Evolutionary conservation across 2,113 vertebrate species (phyloP).

Genomic region (Crotalus viridis): DNA sequence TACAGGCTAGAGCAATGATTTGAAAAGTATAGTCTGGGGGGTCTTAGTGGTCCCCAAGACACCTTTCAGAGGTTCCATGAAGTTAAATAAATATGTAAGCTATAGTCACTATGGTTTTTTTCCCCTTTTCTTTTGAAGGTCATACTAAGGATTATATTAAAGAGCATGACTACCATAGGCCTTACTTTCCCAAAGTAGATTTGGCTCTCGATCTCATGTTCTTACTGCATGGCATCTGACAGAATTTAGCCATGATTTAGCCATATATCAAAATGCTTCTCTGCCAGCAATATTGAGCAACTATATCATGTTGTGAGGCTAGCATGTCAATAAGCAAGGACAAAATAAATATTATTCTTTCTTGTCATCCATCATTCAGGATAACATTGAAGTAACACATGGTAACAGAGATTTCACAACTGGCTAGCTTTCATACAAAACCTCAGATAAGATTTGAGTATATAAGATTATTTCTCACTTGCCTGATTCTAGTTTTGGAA

Average conservation of each 20-base stretch:
- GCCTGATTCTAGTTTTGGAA: background rate
- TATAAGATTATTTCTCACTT: background rate
- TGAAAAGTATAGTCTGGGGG: background rate
- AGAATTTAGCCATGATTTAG: background rate
- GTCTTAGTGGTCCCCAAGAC: background rate
- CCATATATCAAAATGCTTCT: background rate
- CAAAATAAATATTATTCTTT: background rate
- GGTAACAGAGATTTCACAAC: background rate
- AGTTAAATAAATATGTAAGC: background rate
- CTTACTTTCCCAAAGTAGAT: background rate
- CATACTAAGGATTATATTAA: background rate
- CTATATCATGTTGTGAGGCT: background rate
- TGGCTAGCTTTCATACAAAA: background rate
- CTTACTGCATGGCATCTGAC: background rate
- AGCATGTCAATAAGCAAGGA: background rate
- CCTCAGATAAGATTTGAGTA: background rate
- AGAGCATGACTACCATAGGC: background rate
- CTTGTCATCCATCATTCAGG: background rate
- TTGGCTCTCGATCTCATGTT: too few species aligned
- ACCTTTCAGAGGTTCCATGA: background rate
- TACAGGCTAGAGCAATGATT: background rate
- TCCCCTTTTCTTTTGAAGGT: background rate
- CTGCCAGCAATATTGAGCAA: background rate
- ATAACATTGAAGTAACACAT: background rate
- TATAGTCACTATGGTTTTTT: background rate